phyloP scores from a whole-genome alignment of 2,888 invertebrate species.

The Mongoloraphidia duomilia region DNA sequence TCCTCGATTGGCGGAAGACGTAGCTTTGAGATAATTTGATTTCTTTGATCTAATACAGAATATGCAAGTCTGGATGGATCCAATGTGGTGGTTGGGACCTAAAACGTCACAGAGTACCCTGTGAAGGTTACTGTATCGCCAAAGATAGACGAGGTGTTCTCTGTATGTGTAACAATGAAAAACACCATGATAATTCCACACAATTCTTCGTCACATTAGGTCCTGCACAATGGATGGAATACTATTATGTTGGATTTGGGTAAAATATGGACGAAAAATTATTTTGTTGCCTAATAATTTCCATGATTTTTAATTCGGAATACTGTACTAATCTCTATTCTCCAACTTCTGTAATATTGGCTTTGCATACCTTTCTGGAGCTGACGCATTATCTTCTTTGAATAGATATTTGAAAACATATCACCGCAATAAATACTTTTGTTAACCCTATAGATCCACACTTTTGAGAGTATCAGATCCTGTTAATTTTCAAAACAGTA shows the following conservation, averaged over 20 bases:
- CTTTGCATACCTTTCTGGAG: too few relatives aligned
- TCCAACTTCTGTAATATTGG: too few relatives aligned
- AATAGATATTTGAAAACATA: too few relatives aligned
- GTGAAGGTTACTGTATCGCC: constrained; percentile 52
- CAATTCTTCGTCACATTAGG: constrained; percentile 55
- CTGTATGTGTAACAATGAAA: constrained; percentile 56
- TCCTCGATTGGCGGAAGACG: too few relatives aligned
- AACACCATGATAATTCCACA: constrained; percentile 47
- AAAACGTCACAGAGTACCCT: constrained; percentile 31
- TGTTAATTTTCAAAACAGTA: too few relatives aligned
- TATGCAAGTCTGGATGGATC: constrained; percentile 55
- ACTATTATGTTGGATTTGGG: constrained; percentile 60
- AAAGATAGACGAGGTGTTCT: constrained; percentile 52
- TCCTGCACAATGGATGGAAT: constrained; percentile 55
- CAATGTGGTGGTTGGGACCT: constrained; percentile 46
- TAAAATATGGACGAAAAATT: constrained; percentile 18
- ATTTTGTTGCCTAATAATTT: too few relatives aligned
- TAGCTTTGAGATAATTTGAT: too few relatives aligned
- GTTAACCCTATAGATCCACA: too few relatives aligned
- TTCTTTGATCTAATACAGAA: constrained; percentile 23
- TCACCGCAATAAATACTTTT: too few relatives aligned
- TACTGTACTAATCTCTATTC: too few relatives aligned
- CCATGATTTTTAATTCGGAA: background rate
- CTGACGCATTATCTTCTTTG: too few relatives aligned
- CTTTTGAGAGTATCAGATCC: too few relatives aligned